These are phyloP conservation scores for Psittacula cyanocephala DNA, from an alignment of 2,113 vertebrate species.

Conservation along the genomic window DNA sequence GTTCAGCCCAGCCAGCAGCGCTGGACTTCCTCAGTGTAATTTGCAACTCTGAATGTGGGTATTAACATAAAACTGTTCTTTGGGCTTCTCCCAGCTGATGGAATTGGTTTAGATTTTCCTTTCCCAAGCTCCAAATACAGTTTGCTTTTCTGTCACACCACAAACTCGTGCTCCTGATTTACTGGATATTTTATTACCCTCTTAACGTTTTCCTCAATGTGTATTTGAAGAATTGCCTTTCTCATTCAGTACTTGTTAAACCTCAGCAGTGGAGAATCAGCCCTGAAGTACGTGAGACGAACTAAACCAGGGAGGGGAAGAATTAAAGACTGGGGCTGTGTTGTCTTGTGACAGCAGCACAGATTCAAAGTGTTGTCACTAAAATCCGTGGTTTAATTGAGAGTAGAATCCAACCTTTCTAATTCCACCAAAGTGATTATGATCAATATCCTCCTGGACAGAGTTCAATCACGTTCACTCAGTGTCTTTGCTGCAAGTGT, in stretches of 20 bases:
- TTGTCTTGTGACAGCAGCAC: not conserved
- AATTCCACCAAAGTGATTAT: not conserved
- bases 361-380: not conserved
- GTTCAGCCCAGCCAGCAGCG: not conserved
- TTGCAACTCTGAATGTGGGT: not conserved
- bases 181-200: not conserved
- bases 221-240: constrained; percentile 10
- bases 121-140: not conserved
- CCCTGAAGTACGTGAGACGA: not conserved
- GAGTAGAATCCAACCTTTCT: not conserved
- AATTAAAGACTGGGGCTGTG: not conserved
- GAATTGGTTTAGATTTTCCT: not conserved
- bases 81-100: not conserved
- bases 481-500: not conserved
- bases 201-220: not conserved
- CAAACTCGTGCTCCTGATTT: not conserved
- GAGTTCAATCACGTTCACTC: not conserved
- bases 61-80: not conserved
- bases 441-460: constrained; percentile 12
- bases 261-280: not conserved
- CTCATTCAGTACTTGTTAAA: not conserved
- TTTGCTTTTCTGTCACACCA: not conserved
- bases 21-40: not conserved
- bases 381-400: not conserved
- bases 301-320: not conserved